A percentile compares a stretch with the other conserved stretches of the same genome.
phyloP scores from a whole-genome alignment of 2,888 invertebrate genomes.

The Leptopilina syphax region DNA sequence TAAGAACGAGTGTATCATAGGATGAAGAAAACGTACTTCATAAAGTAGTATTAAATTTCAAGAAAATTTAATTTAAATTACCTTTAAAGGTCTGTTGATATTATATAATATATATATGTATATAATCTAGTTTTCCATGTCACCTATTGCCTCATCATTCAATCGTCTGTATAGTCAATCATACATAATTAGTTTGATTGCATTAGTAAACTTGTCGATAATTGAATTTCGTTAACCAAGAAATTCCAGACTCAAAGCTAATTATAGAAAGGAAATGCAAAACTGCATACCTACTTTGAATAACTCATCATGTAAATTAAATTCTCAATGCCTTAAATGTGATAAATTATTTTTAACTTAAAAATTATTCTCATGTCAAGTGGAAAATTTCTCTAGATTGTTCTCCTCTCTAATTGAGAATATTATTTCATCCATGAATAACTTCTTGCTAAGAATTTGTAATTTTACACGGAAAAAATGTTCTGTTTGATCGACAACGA shows the following conservation, averaged over 20 bases:
- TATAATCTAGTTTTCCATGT: not conserved
- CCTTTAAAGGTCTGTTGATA: not conserved
- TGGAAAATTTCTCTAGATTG: no score
- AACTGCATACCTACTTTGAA: not conserved
- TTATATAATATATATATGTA: not conserved
- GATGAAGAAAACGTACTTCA: not conserved
- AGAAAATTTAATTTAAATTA: not conserved
- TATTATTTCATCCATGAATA: no score
- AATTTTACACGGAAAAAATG: no score
- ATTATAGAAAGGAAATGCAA: constrained; percentile 15
- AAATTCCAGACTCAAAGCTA: not conserved
- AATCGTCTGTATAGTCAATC: not conserved
- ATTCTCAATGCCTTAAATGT: not conserved
- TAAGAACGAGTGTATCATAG: constrained; percentile 11
- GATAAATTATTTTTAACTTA: no score
- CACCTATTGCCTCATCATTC: not conserved
- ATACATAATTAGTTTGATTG: not conserved
- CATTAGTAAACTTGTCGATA: not conserved
- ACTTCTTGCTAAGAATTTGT: no score
- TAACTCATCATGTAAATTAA: not conserved
- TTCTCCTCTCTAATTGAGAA: no score
- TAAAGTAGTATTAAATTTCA: not conserved
- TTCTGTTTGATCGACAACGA: no score
- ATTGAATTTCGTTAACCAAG: constrained; percentile 20
- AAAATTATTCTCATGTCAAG: no score